A percentile compares a stretch with the other conserved stretches of the same genome.
Evolutionary conservation across 2,797 vertebrate genomes (phyloP).

Genomic region (Enteromius unitaeniatus): DNA sequence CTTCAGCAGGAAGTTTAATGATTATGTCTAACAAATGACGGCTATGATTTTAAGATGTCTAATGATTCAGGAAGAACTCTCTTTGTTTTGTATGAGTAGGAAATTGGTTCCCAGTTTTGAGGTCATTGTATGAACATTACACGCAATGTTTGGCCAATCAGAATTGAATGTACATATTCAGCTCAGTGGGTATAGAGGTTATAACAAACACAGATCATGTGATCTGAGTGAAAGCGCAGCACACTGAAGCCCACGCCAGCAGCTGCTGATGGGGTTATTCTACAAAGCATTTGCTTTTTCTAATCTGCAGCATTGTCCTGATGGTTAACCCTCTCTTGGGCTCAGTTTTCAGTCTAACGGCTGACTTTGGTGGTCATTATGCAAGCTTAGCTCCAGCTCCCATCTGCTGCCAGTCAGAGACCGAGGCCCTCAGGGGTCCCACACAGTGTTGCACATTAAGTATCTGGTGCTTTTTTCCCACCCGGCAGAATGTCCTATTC

Average conservation of each 20-base stretch:
- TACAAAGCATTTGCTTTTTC: neutral
- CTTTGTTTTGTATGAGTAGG: neutral
- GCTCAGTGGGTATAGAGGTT: neutral
- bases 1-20: neutral
- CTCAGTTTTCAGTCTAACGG: neutral
- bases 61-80: neutral
- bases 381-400: neutral
- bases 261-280: conserved; percentile 20
- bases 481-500: neutral
- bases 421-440: neutral
- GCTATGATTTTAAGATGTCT: neutral
- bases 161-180: neutral
- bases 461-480: neutral
- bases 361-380: conserved; percentile 38
- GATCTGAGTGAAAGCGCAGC: neutral
- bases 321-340: neutral
- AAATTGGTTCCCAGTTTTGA: neutral
- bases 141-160: neutral
- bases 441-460: neutral
- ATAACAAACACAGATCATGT: neutral
- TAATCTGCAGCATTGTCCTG: conserved; percentile 15
- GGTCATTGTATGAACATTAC: neutral
- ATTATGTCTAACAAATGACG: too few species aligned
- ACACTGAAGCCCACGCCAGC: neutral
- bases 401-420: neutral